These are phyloP conservation scores for Sebastes ruberrimus DNA, from an alignment of 2,797 vertebrate genomes.

Conservation along the genomic window DNA sequence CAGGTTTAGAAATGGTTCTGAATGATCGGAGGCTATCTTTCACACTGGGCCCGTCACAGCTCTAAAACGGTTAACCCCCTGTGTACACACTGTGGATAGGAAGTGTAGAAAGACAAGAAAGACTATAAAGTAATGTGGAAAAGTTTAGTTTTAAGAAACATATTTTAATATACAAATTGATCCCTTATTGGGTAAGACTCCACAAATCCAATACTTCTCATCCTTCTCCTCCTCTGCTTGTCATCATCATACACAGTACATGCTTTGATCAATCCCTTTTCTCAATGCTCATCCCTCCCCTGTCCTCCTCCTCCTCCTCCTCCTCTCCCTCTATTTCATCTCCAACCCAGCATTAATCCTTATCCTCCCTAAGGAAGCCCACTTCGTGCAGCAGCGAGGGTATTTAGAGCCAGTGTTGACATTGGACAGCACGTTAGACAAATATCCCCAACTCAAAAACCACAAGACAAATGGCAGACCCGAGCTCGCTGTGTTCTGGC, in stretches of 20 bases:
- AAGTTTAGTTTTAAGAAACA: conserved; percentile 6
- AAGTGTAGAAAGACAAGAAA: not conserved
- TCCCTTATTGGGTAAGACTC: conserved; percentile 30
- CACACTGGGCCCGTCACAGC: conserved; percentile 56
- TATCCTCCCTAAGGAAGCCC: conserved; percentile 72
- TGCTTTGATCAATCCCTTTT: conserved; percentile 43
- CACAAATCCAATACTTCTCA: conserved; percentile 27
- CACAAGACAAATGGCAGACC: conserved; percentile 81
- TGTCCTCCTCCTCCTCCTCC: conserved; percentile 32
- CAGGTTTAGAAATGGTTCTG: conserved; percentile 77
- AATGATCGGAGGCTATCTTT: conserved; percentile 79
- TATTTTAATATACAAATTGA: not conserved
- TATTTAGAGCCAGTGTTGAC: conserved; percentile 81
- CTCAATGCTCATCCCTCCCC: conserved; percentile 44
- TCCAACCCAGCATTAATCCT: conserved; percentile 68
- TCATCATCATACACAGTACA: conserved; percentile 31
- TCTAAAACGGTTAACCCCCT: conserved; percentile 57
- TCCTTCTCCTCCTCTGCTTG: conserved; percentile 8
- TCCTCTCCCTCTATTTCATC: conserved; percentile 52
- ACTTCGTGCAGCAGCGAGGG: conserved; percentile 69
- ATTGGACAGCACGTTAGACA: conserved; percentile 79
- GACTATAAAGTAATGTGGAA: not conserved
- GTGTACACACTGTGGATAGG: conserved; percentile 7
- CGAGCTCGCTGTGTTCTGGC: conserved; percentile 70
- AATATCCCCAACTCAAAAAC: conserved; percentile 77